These are phyloP conservation scores for human DNA, from an alignment of 2,113 vertebrate species.

Conservation along the genomic window DNA sequence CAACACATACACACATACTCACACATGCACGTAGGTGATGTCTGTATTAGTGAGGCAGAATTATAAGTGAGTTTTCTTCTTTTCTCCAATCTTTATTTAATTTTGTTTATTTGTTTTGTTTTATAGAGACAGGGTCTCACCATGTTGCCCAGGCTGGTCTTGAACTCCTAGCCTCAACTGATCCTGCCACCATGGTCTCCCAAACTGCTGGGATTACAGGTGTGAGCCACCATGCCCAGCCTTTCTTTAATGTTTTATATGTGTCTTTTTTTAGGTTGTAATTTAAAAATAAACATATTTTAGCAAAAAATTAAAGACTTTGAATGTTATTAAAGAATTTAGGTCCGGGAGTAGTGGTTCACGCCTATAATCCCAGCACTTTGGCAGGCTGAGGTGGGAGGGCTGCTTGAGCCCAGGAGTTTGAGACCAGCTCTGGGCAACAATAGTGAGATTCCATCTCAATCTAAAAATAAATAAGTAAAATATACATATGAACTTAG, in stretches of 20 bases:
- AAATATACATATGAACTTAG: background rate
- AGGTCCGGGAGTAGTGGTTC: background rate
- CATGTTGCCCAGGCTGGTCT: background rate
- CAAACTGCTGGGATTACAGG: no score
- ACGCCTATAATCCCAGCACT: background rate
- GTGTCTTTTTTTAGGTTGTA: background rate
- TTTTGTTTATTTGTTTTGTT: background rate
- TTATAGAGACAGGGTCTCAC: background rate
- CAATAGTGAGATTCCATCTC: background rate
- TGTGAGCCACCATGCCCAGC: background rate
- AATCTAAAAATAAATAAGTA: background rate
- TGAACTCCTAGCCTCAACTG: background rate
- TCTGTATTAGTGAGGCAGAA: background rate
- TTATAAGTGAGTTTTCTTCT: background rate
- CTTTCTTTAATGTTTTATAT: background rate
- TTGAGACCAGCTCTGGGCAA: background rate
- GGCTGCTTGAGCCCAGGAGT: background rate
- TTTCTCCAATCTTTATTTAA: background rate
- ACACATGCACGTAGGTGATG: background rate
- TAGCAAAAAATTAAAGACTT: conserved; percentile 12
- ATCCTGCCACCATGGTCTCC: background rate
- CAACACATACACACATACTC: background rate
- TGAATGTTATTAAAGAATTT: background rate
- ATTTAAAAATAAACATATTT: conserved; percentile 15
- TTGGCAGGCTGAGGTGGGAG: background rate